Base-by-base conservation (phyloP, 2,888 invertebrate species). In the Thymelicus acteon region DNA sequence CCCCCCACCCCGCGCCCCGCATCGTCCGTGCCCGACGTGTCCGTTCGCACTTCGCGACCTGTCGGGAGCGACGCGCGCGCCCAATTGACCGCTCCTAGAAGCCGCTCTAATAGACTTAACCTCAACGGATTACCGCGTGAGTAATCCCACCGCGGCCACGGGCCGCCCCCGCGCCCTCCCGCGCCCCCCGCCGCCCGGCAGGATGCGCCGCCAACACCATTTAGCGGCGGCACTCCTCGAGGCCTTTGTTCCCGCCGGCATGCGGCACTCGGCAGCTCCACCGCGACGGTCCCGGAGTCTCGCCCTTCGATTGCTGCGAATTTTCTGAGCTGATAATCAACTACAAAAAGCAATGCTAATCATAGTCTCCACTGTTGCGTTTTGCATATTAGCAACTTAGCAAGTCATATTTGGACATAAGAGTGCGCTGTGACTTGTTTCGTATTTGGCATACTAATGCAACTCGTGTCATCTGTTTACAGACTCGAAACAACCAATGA, bases 31-130 rank as follows among this genome's bases (percentile, higher is more conserved):
- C 10, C 44, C 44, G 40, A 4, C 44, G 44, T 12, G 37, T 12
- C 31, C 54, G 60, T 49, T 67, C 60, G 66, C 66, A 54, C 70
- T 37, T 62, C 71, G 71, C 64, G 72, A 72, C 67, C 67, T 74
- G 60, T 64, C 72, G 62, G 54, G 58, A 48, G 66, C 69, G 65
- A 63, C 72, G 64, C 74, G 72, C 72, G 73, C 75, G 69, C 65
- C 44, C 75, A 64, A 75, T 72, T 74, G 74, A 73, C 69, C 74
- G 67, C 52, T 70, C 72, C 73, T 67, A 66, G 61, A 62, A 58
- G 68, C 62, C 63, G 60, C 66, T 40, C 68, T 73, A 72, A 75
- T 74, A 71, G 72, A 73, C 63, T 73, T 75, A 73, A 74, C 73
- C 74, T 72, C 73, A 61, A 73, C 74, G 67, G 75, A 74, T 72